Evolutionary conservation across 2,888 invertebrate species (phyloP).

Genomic region (Pollenia labialis): DNA sequence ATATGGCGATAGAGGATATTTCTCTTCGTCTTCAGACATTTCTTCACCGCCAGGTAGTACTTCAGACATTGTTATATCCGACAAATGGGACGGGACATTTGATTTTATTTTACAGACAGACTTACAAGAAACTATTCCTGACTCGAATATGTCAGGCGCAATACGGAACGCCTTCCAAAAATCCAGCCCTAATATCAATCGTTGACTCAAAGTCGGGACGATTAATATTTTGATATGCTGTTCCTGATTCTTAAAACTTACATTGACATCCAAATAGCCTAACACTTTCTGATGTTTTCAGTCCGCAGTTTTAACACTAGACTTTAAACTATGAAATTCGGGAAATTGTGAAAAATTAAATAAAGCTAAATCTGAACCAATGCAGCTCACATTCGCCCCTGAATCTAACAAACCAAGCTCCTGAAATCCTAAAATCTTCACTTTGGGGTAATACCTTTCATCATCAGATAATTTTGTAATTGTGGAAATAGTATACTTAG

Average conservation of each 20-base stretch:
- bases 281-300: not conserved
- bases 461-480: not conserved
- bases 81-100: too few relatives aligned
- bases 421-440: slow-evolving; percentile 22
- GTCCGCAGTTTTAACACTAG: slow-evolving; percentile 3
- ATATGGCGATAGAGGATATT: not conserved
- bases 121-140: not conserved
- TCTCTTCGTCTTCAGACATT: not conserved
- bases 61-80: too few relatives aligned
- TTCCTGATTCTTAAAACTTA: not conserved
- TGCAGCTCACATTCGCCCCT: slow-evolving; percentile 21
- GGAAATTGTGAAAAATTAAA: not conserved
- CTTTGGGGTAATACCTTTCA: slow-evolving; percentile 28
- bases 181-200: slow-evolving; percentile 49
- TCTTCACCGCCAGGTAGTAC: too few relatives aligned
- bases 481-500: not conserved
- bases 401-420: slow-evolving; percentile 35
- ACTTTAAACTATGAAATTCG: not conserved
- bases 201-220: slow-evolving; percentile 36
- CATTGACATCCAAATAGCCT: not conserved
- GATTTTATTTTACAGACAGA: not conserved
- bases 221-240: slow-evolving; percentile 31
- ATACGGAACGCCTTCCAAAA: slow-evolving; percentile 44
- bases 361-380: slow-evolving; percentile 17
- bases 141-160: not conserved